Evolutionary conservation across 2,797 vertebrate genomes (phyloP).

Genomic region (Jordanella pulchra): DNA sequence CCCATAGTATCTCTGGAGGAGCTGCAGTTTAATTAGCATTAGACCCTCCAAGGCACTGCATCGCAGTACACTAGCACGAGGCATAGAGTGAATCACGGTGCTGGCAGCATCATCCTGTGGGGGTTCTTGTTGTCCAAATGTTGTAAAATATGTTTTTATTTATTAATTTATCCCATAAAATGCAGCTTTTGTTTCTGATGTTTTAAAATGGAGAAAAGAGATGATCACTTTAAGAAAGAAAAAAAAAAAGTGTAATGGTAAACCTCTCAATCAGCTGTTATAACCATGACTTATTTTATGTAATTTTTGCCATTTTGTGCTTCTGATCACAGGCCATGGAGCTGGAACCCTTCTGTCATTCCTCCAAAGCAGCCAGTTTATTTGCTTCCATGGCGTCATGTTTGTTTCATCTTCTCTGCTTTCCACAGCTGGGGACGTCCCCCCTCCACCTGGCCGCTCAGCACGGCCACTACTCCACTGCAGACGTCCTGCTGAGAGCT

Average conservation of each 20-base stretch:
- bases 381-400: neutral
- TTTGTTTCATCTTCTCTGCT: neutral
- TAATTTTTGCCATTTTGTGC: neutral
- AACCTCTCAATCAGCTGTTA: neutral
- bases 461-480: conserved; percentile 90
- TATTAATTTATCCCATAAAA: too few species aligned
- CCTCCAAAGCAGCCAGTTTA: neutral
- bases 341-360: neutral
- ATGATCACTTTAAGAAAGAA: neutral
- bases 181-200: too few species aligned
- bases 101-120: too few species aligned
- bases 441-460: conserved; percentile 92
- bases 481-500: conserved; percentile 89
- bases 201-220: neutral
- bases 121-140: too few species aligned
- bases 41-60: too few species aligned
- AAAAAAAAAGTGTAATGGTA: too few species aligned
- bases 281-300: neutral
- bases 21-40: too few species aligned
- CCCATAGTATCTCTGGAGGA: too few species aligned
- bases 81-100: too few species aligned
- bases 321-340: neutral
- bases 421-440: conserved; percentile 87
- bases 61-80: too few species aligned
- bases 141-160: too few species aligned